Evolutionary conservation across 35 echinoderm and acorn worm species (phyloP), one percentile per base, ranked within the genome.

Genomic region (Eucidaris tribuloides): DNA sequence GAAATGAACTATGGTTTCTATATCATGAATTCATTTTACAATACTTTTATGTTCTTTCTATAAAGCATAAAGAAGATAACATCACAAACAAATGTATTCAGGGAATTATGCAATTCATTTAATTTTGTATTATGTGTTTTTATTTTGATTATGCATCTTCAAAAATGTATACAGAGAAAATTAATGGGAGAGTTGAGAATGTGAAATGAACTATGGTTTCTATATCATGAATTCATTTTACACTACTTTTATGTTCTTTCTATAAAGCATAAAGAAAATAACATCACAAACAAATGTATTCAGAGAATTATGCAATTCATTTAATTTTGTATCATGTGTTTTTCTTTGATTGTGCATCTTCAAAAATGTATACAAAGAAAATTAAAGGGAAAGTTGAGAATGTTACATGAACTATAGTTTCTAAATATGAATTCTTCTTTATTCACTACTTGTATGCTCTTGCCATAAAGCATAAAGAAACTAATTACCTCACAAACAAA

Each of bases 1-100:
- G 18, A 58, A 58, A 58, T 58, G 2, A 58, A 58, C 2, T 3
- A 2, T 58, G 13, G 54, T 58, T 58, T 58, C 54, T 58, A 3
- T n/a, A 58, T 25, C n/a, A 58, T 58, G 54, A 58, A 58, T 58
- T 58, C 54, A 58, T 58, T 58, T n/a, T n/a, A n/a, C n/a, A n/a
- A n/a, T n/a, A n/a, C n/a, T n/a, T n/a, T n/a, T n/a, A n/a, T n/a
- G n/a, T n/a, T n/a, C n/a, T n/a, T n/a, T n/a, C n/a, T n/a, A n/a
- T n/a, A n/a, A n/a, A n/a, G n/a, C n/a, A n/a, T n/a, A n/a, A n/a
- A n/a, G n/a, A n/a, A n/a, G n/a, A n/a, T n/a, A n/a, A n/a, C n/a
- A n/a, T n/a, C n/a, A n/a, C n/a, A n/a, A n/a, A n/a, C n/a, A n/a
- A 58, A 58, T 58, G 54, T 58, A 58, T 58, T 58, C 54, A 58